Conservation (phyloP, 1,140 invertebrate species). For the Trichogramma pretiosum region DNA sequence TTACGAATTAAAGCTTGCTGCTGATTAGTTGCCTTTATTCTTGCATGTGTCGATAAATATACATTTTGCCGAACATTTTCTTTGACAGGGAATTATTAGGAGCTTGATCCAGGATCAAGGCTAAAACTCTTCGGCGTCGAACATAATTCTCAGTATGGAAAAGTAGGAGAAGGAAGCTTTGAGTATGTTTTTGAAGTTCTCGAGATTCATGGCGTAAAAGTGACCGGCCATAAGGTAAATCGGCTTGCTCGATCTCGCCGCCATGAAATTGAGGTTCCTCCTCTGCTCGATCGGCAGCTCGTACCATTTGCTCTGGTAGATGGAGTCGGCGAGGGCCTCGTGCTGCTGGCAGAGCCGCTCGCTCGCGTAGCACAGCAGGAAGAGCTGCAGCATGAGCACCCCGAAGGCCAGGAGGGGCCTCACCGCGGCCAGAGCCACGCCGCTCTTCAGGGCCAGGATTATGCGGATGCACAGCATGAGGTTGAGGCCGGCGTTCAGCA, state of each 20-base stretch:
- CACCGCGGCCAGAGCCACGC: neutral
- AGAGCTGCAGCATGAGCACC: conserved; percentile 22
- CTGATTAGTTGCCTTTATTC: no score
- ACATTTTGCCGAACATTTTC: no score
- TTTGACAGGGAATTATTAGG: no score
- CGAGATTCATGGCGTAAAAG: conserved; percentile 22
- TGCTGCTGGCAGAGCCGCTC: conserved; percentile 19
- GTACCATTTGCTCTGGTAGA: conserved; percentile 23
- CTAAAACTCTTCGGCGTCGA: no score
- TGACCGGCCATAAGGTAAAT: conserved; percentile 23
- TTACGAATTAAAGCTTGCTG: no score
- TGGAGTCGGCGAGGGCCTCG: conserved; percentile 14
- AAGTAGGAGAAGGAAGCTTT: conserved; percentile 26
- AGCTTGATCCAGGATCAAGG: no score
- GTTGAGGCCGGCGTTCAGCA: conserved; percentile 17
- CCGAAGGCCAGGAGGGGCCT: conserved; percentile 14
- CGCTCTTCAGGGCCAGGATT: conserved; percentile 17
- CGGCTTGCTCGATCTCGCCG: conserved; percentile 22
- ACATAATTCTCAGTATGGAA: conserved; percentile 24
- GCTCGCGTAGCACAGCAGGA: conserved; percentile 24
- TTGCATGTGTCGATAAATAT: no score
- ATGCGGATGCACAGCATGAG: conserved; percentile 28
- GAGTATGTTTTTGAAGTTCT: conserved; percentile 25
- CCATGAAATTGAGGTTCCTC: conserved; percentile 21
- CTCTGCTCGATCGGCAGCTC: conserved; percentile 17